phyloP scores from a whole-genome alignment of 1,140 invertebrate genomes.

The Drepana arcuata region DNA sequence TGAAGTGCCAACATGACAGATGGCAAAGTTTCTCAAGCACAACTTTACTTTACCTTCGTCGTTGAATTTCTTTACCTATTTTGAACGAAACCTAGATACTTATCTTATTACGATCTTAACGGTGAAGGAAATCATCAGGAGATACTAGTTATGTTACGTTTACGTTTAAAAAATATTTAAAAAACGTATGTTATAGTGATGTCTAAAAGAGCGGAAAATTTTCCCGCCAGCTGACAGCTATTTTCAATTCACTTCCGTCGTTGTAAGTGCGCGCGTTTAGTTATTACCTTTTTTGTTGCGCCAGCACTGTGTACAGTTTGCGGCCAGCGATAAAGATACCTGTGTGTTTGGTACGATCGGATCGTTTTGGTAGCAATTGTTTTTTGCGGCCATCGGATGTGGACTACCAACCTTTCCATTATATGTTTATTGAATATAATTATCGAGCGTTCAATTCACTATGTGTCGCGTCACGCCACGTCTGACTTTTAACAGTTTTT shows the following conservation, averaged over 20 bases:
- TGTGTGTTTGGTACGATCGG: slow-evolving; percentile 19
- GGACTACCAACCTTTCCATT: slow-evolving; percentile 4
- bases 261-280: slow-evolving; percentile 8
- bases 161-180: too few species aligned
- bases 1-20: too few species aligned
- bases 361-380: slow-evolving; percentile 8
- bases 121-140: too few species aligned
- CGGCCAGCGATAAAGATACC: slow-evolving; percentile 13
- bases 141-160: background rate
- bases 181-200: too few species aligned
- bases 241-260: slow-evolving; percentile 10
- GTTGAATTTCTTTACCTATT: too few species aligned
- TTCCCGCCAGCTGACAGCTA: background rate
- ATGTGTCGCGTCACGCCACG: too few species aligned
- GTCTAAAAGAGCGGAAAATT: too few species aligned
- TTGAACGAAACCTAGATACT: too few species aligned
- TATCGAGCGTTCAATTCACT: slow-evolving; percentile 1
- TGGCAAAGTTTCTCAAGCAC: too few species aligned
- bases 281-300: slow-evolving; percentile 15
- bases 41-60: too few species aligned
- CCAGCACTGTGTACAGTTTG: slow-evolving; percentile 16
- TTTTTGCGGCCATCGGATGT: slow-evolving; percentile 3
- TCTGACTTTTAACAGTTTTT: too few species aligned
- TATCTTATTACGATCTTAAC: too few species aligned
- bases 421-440: slow-evolving; percentile 15